Evolutionary conservation across 2,797 vertebrate species (phyloP), one percentile per base, ranked within the genome.

Genomic region (Selene dorsalis): DNA sequence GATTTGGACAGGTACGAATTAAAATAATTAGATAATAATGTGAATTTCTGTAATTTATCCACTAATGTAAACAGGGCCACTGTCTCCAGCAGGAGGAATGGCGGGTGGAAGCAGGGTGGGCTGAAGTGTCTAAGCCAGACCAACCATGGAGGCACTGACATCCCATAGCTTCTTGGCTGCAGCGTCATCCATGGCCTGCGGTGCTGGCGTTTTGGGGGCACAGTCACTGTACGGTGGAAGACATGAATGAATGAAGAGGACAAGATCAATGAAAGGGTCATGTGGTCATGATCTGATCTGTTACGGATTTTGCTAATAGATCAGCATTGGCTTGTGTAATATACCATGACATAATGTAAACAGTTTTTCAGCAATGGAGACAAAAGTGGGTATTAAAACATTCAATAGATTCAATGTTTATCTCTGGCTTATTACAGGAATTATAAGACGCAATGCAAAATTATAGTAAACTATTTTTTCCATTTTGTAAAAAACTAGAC

Each of bases 101-200:
- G 32, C 20, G 41, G 22, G 63, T 32, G 1, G 28, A 68, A 66
- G 55, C 18, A 24, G 20, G 9, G 3, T 13, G 60, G 57, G 45
- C 38, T 43, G n/a, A 48, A 50, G 58, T 59, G 43, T 69, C 90
- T 84, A 94, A 16, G 76, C 75, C 75, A 94, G 86, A 48, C 93
- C 90, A 6, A 94, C 94, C 94, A 95, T 93, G 55, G 92, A 92
- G 10, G 89, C 76, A 50, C 95, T 95, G 69, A 95, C 83, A 52
- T 94, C 92, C 95, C 94, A 95, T 45, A 95, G 92, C 82, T 56
- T 92, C 75, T 83, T 91, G 47, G 94, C 94, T 20, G 86, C 75
- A 0, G 67, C 83, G 8, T 93, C 93, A 75, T 95, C 91, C 69
- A 74, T 81, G 47, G 87, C 94, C 60, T 92, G 93, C 3, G 93